phyloP scores from a whole-genome alignment of 2,113 vertebrate species.

The Siniperca chuatsi region DNA sequence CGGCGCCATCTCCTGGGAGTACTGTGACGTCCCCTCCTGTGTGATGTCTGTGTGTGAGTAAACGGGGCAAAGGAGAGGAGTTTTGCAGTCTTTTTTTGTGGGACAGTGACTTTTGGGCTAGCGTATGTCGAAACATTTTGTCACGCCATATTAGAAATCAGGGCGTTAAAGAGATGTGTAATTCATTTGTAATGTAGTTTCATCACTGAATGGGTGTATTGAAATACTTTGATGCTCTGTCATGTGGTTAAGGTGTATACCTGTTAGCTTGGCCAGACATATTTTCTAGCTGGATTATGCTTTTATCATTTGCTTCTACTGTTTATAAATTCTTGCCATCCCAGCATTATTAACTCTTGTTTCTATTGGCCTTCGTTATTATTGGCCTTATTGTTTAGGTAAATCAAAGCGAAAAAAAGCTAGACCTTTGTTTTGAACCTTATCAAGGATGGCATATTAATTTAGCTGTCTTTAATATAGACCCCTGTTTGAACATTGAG shows the following conservation, averaged over 20 bases:
- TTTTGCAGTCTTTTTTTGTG: background rate
- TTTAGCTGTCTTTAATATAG: background rate
- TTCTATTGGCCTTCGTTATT: background rate
- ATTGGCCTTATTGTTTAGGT: background rate
- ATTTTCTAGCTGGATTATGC: background rate
- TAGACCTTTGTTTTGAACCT: background rate
- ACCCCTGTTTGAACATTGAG: background rate
- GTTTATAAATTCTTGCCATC: background rate
- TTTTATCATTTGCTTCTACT: background rate
- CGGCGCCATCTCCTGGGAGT: constrained; percentile 90
- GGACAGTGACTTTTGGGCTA: background rate
- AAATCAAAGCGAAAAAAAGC: background rate
- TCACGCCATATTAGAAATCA: background rate
- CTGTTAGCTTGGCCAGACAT: background rate
- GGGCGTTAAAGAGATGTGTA: background rate
- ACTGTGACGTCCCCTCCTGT: constrained; percentile 87
- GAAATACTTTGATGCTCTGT: background rate
- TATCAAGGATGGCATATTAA: background rate
- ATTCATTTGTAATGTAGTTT: constrained; percentile 1
- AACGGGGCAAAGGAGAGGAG: background rate
- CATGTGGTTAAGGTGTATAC: background rate
- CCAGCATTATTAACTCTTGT: background rate
- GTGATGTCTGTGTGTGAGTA: constrained; percentile 75
- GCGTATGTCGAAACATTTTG: background rate
- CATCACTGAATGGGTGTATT: background rate